These are phyloP conservation scores for Orthonevra nobilis DNA, from an alignment of 2,888 invertebrate species.

Conservation along the genomic window DNA sequence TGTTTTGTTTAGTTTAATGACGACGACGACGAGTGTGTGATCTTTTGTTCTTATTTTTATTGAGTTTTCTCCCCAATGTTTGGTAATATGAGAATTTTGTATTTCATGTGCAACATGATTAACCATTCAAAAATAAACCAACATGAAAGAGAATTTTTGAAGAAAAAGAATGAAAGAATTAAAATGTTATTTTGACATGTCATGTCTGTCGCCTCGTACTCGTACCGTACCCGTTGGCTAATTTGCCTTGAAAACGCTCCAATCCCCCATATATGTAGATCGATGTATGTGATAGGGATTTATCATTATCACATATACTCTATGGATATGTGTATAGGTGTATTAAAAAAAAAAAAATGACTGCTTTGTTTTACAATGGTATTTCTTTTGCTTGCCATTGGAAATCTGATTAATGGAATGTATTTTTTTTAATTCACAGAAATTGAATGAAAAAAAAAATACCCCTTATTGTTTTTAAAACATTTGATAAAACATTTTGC, in stretches of 20 bases:
- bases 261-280: slow-evolving; percentile 28
- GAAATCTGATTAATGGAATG: slow-evolving; percentile 58
- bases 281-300: slow-evolving; percentile 27
- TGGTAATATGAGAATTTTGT: no score
- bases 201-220: slow-evolving; percentile 17
- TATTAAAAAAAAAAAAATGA: slow-evolving; percentile 53
- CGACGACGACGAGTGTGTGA: slow-evolving; percentile 25
- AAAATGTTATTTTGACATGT: slow-evolving; percentile 56
- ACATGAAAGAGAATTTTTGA: not conserved
- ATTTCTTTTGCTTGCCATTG: slow-evolving; percentile 57
- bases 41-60: slow-evolving; percentile 48
- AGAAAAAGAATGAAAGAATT: no score
- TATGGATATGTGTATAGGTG: slow-evolving; percentile 28
- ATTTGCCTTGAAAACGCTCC: slow-evolving; percentile 36
- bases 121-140: no score
- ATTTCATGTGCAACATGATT: no score
- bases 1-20: slow-evolving; percentile 35
- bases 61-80: slow-evolving; percentile 4
- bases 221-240: slow-evolving; percentile 16
- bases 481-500: slow-evolving; percentile 41
- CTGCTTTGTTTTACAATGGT: slow-evolving; percentile 66
- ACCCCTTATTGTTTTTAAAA: no score
- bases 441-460: no score
- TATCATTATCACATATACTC: slow-evolving; percentile 7
- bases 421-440: slow-evolving; percentile 36